Evolutionary conservation across 1,140 invertebrate species (phyloP).

Genomic region (Drosophila burlai): DNA sequence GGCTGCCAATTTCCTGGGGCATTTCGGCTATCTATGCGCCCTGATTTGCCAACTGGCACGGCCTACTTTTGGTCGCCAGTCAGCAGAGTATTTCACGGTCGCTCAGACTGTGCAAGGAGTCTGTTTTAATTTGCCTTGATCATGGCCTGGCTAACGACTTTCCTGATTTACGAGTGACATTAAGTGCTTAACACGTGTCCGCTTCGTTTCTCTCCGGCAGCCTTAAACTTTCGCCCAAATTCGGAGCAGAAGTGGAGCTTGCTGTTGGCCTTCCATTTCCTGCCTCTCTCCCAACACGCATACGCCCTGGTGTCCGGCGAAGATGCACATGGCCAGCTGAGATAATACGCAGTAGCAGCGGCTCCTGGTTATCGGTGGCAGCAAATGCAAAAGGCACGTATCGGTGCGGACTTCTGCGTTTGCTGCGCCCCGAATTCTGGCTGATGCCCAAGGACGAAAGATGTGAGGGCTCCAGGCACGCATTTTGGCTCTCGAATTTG

Average conservation of each 20-base stretch:
- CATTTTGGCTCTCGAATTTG: constrained; percentile 10
- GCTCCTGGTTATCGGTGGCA: constrained; percentile 2
- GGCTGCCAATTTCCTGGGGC: constrained; percentile 11
- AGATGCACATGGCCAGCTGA: constrained; percentile 45
- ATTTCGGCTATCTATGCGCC: not conserved
- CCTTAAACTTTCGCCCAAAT: not conserved
- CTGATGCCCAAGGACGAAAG: constrained; percentile 25
- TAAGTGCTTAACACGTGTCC: constrained; percentile 56
- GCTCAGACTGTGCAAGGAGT: not conserved
- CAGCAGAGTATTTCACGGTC: constrained; percentile 9
- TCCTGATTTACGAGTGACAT: constrained; percentile 38
- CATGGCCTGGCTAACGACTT: constrained; percentile 29
- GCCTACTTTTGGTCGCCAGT: constrained; percentile 10
- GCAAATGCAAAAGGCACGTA: constrained; percentile 39
- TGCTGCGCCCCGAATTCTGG: constrained; percentile 11
- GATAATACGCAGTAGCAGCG: constrained; percentile 38
- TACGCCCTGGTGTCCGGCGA: constrained; percentile 35
- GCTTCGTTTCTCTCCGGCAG: constrained; percentile 1
- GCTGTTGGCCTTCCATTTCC: constrained; percentile 9
- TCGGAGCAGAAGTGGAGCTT: not conserved
- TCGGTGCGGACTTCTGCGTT: constrained; percentile 32
- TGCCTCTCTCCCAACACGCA: constrained; percentile 30
- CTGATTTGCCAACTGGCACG: not conserved
- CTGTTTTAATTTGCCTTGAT: constrained; percentile 46
- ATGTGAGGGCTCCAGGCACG: constrained; percentile 18